A percentile compares a stretch with the other conserved stretches of the same genome.
These are phyloP conservation scores for Campoletis sonorensis DNA, from an alignment of 1,140 invertebrate species.

Conservation along the genomic window DNA sequence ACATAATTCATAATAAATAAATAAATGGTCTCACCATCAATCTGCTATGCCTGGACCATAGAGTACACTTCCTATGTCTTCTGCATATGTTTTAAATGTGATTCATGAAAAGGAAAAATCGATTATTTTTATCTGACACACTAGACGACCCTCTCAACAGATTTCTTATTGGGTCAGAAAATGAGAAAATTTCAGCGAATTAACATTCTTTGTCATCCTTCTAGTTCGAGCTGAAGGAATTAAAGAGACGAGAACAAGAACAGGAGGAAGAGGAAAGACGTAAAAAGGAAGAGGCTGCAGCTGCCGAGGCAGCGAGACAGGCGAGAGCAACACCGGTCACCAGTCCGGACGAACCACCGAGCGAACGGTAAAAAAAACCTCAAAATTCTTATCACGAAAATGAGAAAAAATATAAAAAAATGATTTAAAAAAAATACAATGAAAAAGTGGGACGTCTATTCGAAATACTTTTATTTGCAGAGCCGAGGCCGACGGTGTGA, in stretches of 20 bases:
- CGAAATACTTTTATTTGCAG: constrained; percentile 59
- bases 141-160: no score
- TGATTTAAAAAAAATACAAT: no score
- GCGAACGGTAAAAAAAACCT: constrained; percentile 73
- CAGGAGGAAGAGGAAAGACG: constrained; percentile 84
- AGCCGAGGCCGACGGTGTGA: constrained; percentile 80
- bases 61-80: no score
- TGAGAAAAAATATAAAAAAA: not conserved
- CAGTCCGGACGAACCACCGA: constrained; percentile 77
- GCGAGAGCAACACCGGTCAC: constrained; percentile 78
- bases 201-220: constrained; percentile 38
- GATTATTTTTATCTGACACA: no score
- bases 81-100: no score
- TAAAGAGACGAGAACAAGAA: constrained; percentile 91
- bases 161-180: no score
- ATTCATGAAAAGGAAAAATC: no score
- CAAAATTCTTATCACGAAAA: not conserved
- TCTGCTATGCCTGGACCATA: no score
- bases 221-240: constrained; percentile 98
- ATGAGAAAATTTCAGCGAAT: not conserved
- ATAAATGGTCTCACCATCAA: no score
- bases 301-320: constrained; percentile 76
- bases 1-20: no score
- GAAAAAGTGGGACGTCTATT: not conserved
- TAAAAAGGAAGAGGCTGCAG: constrained; percentile 86